These are phyloP conservation scores for Pithys albifrons DNA, from an alignment of 2,113 vertebrate genomes.

Conservation along the genomic window DNA sequence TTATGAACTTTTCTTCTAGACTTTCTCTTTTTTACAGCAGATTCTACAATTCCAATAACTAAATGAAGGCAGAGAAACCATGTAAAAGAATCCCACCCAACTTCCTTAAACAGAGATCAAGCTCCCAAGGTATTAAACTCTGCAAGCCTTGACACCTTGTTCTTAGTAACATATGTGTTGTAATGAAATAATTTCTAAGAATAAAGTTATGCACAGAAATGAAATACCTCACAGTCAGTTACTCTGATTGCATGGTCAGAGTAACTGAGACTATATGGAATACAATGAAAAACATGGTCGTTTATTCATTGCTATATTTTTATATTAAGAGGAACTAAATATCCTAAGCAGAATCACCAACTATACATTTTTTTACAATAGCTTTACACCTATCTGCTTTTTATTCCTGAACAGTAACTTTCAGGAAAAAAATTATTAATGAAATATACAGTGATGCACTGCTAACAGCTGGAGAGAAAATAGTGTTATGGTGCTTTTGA, in stretches of 20 bases:
- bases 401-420: background rate
- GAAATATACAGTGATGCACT: background rate
- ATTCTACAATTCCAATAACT: background rate
- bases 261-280: background rate
- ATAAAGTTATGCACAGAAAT: background rate
- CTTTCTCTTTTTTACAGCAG: background rate
- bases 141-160: background rate
- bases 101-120: background rate
- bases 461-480: background rate
- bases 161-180: background rate
- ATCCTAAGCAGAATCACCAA: background rate
- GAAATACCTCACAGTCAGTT: background rate
- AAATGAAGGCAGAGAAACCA: background rate
- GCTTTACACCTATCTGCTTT: background rate
- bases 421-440: background rate
- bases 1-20: background rate
- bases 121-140: background rate
- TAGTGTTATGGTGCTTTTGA: background rate
- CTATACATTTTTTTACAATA: background rate
- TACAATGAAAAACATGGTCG: background rate
- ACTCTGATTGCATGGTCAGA: background rate
- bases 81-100: background rate
- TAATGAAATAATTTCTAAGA: background rate
- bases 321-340: background rate
- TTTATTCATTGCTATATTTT: background rate